A percentile compares a stretch with the other conserved stretches of the same genome.
phyloP scores from a whole-genome alignment of 1,140 invertebrate genomes.

The Ericerus pela region DNA sequence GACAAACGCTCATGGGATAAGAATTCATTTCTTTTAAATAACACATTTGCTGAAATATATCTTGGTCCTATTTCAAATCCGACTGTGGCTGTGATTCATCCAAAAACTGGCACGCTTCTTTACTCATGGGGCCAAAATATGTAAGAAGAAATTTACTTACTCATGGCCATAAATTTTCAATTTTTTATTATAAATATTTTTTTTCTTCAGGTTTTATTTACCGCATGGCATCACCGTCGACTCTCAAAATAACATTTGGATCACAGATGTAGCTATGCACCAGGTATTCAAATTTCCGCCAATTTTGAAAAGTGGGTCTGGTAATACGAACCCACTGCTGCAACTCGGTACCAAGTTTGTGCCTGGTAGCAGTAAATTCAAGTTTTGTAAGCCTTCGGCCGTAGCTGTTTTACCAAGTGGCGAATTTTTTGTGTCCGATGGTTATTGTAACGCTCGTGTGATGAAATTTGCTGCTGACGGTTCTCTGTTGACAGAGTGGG shows the following conservation, averaged over 20 bases:
- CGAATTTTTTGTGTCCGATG: constrained; percentile 85
- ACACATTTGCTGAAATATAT: constrained; percentile 41
- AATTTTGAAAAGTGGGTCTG: constrained; percentile 24
- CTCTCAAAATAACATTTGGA: constrained; percentile 61
- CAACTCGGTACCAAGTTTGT: constrained; percentile 41
- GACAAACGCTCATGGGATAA: constrained; percentile 53
- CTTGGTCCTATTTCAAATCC: constrained; percentile 52
- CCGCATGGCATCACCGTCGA: constrained; percentile 88
- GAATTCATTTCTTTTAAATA: constrained; percentile 43
- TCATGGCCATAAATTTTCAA: constrained; percentile 4
- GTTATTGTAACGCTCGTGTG: constrained; percentile 84
- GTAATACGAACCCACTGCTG: constrained; percentile 17
- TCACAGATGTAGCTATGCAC: constrained; percentile 86
- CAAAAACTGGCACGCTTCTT: constrained; percentile 48
- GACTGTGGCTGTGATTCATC: constrained; percentile 58
- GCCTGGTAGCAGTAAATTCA: constrained; percentile 57
- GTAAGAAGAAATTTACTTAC: constrained; percentile 35
- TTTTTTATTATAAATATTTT: constrained; percentile 16
- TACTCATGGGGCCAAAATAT: constrained; percentile 63
- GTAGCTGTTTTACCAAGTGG: constrained; percentile 67
- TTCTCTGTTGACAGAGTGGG: constrained; percentile 46
- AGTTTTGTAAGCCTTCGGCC: constrained; percentile 88
- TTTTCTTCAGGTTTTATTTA: constrained; percentile 60
- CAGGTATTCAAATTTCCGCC: constrained; percentile 69
- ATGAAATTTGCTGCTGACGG: constrained; percentile 69